These are phyloP conservation scores for Petromus typicus DNA, from an alignment of 2,113 vertebrate species.

Conservation along the genomic window DNA sequence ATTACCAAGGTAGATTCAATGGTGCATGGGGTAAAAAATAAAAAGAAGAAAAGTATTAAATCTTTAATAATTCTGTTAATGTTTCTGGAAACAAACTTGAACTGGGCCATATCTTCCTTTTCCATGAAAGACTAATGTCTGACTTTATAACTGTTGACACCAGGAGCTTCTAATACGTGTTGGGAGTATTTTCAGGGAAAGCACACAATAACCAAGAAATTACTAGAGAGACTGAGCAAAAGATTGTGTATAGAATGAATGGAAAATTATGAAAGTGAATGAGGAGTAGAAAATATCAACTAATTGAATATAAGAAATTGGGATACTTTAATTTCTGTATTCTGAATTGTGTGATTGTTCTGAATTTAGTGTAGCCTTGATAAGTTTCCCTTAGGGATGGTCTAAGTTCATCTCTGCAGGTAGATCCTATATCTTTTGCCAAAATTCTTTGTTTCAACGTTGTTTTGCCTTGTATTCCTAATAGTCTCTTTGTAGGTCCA, in stretches of 20 bases:
- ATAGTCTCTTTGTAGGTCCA: constrained; percentile 91
- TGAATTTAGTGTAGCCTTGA: constrained; percentile 91
- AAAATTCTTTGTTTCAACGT: constrained; percentile 87
- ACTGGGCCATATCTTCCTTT: constrained; percentile 93
- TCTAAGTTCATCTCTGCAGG: constrained; percentile 91
- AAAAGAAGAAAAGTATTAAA: constrained; percentile 92
- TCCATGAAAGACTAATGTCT: constrained; percentile 88
- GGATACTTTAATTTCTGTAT: background rate
- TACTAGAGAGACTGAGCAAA: background rate
- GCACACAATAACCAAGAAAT: constrained; percentile 89
- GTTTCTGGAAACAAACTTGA: constrained; percentile 92
- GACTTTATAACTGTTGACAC: constrained; percentile 93
- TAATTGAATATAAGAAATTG: background rate
- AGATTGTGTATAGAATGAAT: background rate
- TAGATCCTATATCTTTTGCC: constrained; percentile 91
- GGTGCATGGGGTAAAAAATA: constrained; percentile 75
- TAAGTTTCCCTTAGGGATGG: constrained; percentile 93
- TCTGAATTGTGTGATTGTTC: constrained; percentile 88
- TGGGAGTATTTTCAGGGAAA: constrained; percentile 93
- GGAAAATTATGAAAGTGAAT: background rate
- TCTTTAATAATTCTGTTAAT: constrained; percentile 92
- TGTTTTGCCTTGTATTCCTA: constrained; percentile 87
- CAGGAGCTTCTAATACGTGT: constrained; percentile 90
- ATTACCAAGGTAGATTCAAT: background rate
- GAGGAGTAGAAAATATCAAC: too few species aligned